phyloP scores from a whole-genome alignment of 1,140 invertebrate genomes.

The Drosophila lini region DNA sequence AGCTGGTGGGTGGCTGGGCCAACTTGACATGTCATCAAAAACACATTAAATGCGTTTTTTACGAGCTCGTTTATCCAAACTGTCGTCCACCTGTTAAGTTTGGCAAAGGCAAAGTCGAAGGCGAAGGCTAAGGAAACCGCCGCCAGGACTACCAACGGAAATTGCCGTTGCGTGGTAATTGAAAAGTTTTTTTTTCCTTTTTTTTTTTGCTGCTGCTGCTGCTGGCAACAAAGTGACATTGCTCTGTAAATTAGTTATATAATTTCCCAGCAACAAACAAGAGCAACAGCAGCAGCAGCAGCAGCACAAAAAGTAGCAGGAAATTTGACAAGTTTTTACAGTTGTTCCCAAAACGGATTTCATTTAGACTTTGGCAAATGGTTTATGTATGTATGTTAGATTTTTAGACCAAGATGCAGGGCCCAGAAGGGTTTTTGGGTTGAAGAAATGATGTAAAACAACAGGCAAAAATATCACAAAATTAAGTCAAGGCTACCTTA shows the following conservation, averaged over 20 bases:
- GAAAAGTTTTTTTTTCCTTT: slow-evolving; percentile 50
- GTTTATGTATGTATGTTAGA: slow-evolving; percentile 29
- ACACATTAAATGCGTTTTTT: slow-evolving; percentile 82
- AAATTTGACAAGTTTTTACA: slow-evolving; percentile 60
- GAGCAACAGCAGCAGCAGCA: slow-evolving; percentile 35
- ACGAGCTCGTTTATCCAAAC: slow-evolving; percentile 77
- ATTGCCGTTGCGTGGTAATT: slow-evolving; percentile 70
- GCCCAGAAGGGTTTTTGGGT: background rate
- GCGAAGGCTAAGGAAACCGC: slow-evolving; percentile 17
- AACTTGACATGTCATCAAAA: slow-evolving; percentile 83
- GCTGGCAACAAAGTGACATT: slow-evolving; percentile 59
- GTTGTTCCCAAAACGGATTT: slow-evolving; percentile 10
- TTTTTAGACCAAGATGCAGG: slow-evolving; percentile 3
- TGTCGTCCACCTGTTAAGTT: slow-evolving; percentile 74
- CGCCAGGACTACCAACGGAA: slow-evolving; percentile 49
- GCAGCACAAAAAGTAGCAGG: slow-evolving; percentile 44
- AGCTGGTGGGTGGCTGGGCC: slow-evolving; percentile 41
- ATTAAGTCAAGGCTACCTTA: background rate
- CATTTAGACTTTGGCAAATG: slow-evolving; percentile 13
- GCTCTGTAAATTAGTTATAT: slow-evolving; percentile 67
- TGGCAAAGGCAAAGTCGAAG: slow-evolving; percentile 11
- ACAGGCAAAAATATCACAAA: too few relatives aligned
- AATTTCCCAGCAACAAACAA: slow-evolving; percentile 40
- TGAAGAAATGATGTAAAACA: background rate
- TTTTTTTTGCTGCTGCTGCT: slow-evolving; percentile 28